phyloP scores from a whole-genome alignment of 2,797 vertebrate genomes.

The Hoplostethus atlanticus region DNA sequence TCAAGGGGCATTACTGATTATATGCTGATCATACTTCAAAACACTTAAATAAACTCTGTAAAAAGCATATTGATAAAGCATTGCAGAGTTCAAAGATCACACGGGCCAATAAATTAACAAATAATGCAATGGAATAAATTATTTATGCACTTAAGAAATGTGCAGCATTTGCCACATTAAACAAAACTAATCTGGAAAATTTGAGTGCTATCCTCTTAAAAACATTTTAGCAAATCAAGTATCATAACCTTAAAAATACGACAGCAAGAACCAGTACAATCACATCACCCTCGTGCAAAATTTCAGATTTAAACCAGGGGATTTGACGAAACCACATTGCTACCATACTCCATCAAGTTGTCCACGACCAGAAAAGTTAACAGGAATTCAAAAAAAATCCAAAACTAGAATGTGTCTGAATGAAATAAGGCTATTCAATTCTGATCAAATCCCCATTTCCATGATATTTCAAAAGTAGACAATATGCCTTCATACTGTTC shows the following conservation, averaged over 20 bases:
- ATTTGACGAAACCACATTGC: neutral
- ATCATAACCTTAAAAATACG: constrained; percentile 9
- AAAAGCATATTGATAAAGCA: neutral
- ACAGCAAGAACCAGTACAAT: neutral
- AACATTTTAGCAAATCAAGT: neutral
- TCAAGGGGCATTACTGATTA: constrained; percentile 1
- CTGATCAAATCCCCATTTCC: constrained; percentile 10
- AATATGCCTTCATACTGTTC: neutral
- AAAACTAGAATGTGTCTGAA: neutral
- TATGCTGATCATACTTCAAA: neutral
- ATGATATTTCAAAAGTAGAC: constrained; percentile 5
- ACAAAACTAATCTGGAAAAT: neutral
- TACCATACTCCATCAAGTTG: neutral
- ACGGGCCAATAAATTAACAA: neutral
- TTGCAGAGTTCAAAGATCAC: neutral
- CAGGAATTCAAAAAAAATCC: neutral
- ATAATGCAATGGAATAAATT: neutral
- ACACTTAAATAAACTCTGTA: constrained; percentile 10
- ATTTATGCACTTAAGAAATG: neutral
- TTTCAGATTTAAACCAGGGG: neutral
- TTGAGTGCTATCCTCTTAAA: neutral
- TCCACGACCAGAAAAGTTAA: too few species aligned
- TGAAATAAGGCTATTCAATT: neutral
- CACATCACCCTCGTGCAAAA: neutral
- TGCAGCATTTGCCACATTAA: neutral